Base-by-base conservation (phyloP, 2,797 vertebrate genomes). In the Gallinago solitaria region DNA sequence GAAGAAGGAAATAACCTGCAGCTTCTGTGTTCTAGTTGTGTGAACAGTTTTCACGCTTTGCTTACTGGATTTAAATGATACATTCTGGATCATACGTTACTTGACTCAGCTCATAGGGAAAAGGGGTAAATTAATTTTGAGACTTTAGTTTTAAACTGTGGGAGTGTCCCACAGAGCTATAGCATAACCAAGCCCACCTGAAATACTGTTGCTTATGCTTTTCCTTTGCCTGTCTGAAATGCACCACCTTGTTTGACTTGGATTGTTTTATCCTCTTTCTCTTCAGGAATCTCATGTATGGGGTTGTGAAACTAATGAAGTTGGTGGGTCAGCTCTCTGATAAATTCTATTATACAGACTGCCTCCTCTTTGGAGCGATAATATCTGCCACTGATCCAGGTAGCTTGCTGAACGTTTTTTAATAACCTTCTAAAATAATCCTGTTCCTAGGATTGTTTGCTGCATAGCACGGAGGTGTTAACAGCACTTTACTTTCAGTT, bases 351-450 rank as follows among this genome's bases (percentile, higher is more conserved):
- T 99, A 99, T 93, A 99, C 99, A 0, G 99, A 99, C 98, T 99
- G 99, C 94, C 99, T 99, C 54, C 99, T 99, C 97, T 99, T 99
- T 76, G 99, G 99, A 84, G 99, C 99, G 2, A 98, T 99, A 87
- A 99, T 99, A 97, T 99, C 99, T 63, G 99, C 99, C 85, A 99
- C 99, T 83, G 99, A 99, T 97, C 99, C 99, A 98, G 99, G 99
- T 99, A 98, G 28, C 65, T 78, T 43, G n/a, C 74, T 79, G 48
- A 90, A 51, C 8, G 6, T 10, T 53, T 89, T 81, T 59, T 47
- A 90, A 70, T 91, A 76, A 89, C 32, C 54, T 84, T 59, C 32
- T 59, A 68, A 74, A 92, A 74, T 33, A 37, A 37, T 37, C 37
- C 37, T 37, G 12, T 37, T 37, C 37, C 37, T 93, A 73, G 51